Conservation (phyloP, 2,888 invertebrate species). For the Dinocampus coccinellae region DNA sequence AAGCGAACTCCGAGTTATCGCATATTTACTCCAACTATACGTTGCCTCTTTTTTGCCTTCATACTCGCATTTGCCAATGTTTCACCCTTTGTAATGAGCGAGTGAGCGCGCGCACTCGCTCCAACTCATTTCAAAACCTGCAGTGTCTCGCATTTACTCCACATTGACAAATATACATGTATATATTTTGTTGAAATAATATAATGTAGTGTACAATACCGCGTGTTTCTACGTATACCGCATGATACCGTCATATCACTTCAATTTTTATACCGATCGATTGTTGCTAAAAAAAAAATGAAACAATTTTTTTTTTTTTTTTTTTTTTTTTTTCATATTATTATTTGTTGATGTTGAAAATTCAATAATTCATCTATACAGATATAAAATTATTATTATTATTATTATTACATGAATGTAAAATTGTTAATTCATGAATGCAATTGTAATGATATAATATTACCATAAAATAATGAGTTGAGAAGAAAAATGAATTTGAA, state of each 20-base stretch:
- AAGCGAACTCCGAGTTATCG: conserved; percentile 68
- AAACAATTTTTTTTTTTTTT: conserved; percentile 17
- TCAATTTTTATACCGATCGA: background rate
- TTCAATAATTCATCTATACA: background rate
- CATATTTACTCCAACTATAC: conserved; percentile 63
- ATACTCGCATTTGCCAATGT: conserved; percentile 17
- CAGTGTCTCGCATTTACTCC: background rate
- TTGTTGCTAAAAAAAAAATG: background rate
- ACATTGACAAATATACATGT: background rate
- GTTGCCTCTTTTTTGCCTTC: conserved; percentile 32
- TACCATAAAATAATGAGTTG: background rate
- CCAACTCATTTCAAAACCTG: background rate
- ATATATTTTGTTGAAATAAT: background rate
- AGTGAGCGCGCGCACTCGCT: conserved; percentile 8
- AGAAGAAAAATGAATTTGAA: background rate
- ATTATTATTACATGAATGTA: too few relatives aligned
- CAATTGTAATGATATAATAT: background rate
- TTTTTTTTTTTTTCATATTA: conserved; percentile 24
- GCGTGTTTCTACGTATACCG: conserved; percentile 45
- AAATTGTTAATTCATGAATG: background rate
- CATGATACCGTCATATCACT: conserved; percentile 49
- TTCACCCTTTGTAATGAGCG: conserved; percentile 21
- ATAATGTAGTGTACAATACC: background rate
- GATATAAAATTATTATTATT: background rate
- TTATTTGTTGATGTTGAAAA: too few relatives aligned